Percentiles rank a stretch among this genome's conserved stretches.
Evolutionary conservation across 2,888 invertebrate species (phyloP).

Genomic region (Trissolcus japonicus): DNA sequence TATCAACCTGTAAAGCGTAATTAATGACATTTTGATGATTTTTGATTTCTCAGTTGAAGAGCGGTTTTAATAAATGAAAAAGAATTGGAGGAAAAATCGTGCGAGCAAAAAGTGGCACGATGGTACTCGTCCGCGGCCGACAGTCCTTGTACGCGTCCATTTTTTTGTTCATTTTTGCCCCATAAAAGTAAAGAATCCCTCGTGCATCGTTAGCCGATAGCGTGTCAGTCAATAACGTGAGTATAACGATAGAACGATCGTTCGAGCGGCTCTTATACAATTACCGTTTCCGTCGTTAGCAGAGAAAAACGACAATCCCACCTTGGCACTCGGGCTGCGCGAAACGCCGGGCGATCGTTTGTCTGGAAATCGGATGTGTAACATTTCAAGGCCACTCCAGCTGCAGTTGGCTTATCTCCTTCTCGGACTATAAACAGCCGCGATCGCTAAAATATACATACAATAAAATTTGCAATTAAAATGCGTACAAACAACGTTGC

Average conservation of each 20-base stretch:
- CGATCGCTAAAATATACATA: slow-evolving; percentile 51
- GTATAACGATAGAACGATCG: slow-evolving; percentile 57
- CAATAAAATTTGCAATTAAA: slow-evolving; percentile 56
- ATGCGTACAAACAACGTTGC: slow-evolving; percentile 40
- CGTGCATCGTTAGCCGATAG: slow-evolving; percentile 56
- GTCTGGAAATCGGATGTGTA: slow-evolving; percentile 56
- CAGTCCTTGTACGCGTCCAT: slow-evolving; percentile 39
- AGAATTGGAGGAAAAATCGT: neutral
- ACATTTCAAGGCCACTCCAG: slow-evolving; percentile 42
- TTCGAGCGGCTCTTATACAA: slow-evolving; percentile 52
- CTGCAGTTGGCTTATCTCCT: slow-evolving; percentile 37
- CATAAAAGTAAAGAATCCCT: slow-evolving; percentile 55
- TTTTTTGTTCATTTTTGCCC: slow-evolving; percentile 48
- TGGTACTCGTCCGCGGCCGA: slow-evolving; percentile 15
- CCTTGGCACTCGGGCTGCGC: slow-evolving; percentile 53
- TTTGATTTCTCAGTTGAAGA: slow-evolving; percentile 36
- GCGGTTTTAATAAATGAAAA: slow-evolving; percentile 19
- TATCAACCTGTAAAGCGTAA: slow-evolving; percentile 23
- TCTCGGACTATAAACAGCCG: slow-evolving; percentile 43
- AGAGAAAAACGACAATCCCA: slow-evolving; percentile 48
- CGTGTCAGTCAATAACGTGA: slow-evolving; percentile 56
- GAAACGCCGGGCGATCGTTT: slow-evolving; percentile 52
- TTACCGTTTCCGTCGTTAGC: slow-evolving; percentile 55
- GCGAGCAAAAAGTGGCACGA: slow-evolving; percentile 32
- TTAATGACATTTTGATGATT: slow-evolving; percentile 49